Conservation (phyloP, 1,140 invertebrate species). For the Anastrepha ludens region DNA sequence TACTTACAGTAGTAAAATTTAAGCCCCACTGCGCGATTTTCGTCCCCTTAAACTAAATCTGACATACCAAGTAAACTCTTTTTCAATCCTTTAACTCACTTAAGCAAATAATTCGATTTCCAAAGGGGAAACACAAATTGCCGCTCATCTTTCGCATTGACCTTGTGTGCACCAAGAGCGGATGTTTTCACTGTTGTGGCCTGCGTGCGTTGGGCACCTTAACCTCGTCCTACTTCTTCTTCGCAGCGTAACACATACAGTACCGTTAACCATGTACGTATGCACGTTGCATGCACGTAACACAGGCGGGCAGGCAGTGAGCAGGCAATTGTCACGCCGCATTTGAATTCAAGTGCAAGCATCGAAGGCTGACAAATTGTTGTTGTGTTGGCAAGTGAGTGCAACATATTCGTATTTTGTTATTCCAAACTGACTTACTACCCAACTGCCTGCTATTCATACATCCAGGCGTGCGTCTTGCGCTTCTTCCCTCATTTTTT, state of each 20-base stretch:
- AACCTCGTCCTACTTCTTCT: not conserved
- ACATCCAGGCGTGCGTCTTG: not conserved
- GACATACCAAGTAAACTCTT: too few relatives aligned
- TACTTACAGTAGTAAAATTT: too few relatives aligned
- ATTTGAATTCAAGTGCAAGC: constrained; percentile 11
- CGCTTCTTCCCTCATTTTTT: not conserved
- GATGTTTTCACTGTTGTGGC: not conserved
- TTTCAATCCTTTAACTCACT: too few relatives aligned
- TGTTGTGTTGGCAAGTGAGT: not conserved
- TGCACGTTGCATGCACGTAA: not conserved
- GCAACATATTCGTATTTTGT: too few relatives aligned
- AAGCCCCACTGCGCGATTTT: too few relatives aligned
- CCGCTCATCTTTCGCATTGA: not conserved
- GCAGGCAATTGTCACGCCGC: not conserved
- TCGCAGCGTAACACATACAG: not conserved
- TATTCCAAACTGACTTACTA: too few relatives aligned
- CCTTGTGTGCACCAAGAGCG: not conserved
- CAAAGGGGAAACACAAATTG: not conserved
- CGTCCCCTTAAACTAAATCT: too few relatives aligned
- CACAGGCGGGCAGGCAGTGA: not conserved
- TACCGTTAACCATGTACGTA: not conserved
- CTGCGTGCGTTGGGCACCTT: not conserved
- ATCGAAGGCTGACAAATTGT: not conserved
- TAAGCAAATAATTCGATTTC: too few relatives aligned
- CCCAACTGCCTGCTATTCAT: too few relatives aligned